Evolutionary conservation across 2,113 vertebrate genomes (phyloP).

Genomic region (Myotis yumanensis): DNA sequence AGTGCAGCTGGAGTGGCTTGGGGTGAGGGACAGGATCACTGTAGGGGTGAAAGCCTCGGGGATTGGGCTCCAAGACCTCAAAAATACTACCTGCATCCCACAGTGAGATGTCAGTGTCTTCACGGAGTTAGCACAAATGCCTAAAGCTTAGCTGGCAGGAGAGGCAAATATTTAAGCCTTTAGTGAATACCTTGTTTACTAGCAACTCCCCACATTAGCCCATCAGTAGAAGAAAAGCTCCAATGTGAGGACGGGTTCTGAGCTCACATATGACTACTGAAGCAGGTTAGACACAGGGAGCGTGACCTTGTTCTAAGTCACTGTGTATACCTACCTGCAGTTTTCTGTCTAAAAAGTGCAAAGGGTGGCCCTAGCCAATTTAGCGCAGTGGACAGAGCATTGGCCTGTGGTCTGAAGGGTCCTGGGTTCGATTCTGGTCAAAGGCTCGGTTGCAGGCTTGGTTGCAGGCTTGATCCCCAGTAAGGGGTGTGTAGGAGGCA

Average conservation of each 20-base stretch:
- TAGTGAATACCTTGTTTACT: background rate
- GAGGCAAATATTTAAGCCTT: background rate
- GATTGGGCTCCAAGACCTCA: background rate
- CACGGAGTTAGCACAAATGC: background rate
- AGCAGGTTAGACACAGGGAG: background rate
- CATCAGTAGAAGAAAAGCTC: background rate
- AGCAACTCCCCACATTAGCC: background rate
- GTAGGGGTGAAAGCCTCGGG: rapidly evolving
- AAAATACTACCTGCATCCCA: background rate
- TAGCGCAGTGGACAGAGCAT: too few relatives aligned
- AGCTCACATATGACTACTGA: rapidly evolving
- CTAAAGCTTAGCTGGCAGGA: background rate
- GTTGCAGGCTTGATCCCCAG: too few relatives aligned
- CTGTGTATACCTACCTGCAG: background rate
- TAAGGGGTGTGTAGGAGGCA: too few relatives aligned
- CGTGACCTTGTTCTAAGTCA: background rate
- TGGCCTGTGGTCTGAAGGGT: too few relatives aligned
- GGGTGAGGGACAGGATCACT: background rate
- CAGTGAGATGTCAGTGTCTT: background rate
- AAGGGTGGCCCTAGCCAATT: background rate
- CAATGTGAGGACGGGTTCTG: background rate
- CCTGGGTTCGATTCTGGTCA: too few relatives aligned
- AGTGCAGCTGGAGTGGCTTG: background rate
- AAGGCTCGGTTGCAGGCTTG: too few relatives aligned
- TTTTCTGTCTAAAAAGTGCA: background rate